Conservation (phyloP, 2,113 vertebrate species). For the Grallaria varia region DNA sequence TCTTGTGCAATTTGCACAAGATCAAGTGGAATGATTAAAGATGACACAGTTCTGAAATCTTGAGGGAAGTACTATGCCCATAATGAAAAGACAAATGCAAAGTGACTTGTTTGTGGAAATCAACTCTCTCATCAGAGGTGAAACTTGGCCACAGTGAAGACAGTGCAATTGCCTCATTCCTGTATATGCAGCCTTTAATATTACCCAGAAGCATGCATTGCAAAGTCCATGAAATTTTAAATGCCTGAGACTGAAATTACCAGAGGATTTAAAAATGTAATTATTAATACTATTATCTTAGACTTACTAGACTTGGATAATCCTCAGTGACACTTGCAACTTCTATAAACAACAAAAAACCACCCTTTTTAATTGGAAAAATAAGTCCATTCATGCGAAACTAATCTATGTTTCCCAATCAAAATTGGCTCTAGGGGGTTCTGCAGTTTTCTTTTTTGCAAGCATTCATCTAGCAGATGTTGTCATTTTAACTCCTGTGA, state of each 20-base stretch:
- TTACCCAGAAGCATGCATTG: neutral
- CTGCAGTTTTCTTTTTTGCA: neutral
- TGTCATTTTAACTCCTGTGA: neutral
- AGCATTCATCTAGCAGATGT: neutral
- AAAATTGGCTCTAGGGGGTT: conserved; percentile 3
- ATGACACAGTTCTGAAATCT: neutral
- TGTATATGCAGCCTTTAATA: neutral
- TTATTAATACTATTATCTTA: neutral
- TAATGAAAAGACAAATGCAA: neutral
- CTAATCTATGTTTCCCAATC: conserved; percentile 11
- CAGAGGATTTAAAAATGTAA: neutral
- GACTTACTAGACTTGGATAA: neutral
- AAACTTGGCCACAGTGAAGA: neutral
- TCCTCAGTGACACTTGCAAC: neutral
- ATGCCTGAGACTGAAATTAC: neutral
- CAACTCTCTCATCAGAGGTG: neutral
- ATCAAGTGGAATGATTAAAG: neutral
- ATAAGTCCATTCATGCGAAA: neutral
- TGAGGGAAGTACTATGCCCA: neutral
- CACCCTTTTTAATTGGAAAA: neutral
- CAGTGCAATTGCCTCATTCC: neutral
- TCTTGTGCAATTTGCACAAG: neutral
- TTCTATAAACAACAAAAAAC: neutral
- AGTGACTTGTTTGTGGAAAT: neutral
- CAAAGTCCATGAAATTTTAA: neutral